These are phyloP conservation scores for Drosophila mayaguana DNA, from an alignment of 2,888 invertebrate species.

Conservation along the genomic window DNA sequence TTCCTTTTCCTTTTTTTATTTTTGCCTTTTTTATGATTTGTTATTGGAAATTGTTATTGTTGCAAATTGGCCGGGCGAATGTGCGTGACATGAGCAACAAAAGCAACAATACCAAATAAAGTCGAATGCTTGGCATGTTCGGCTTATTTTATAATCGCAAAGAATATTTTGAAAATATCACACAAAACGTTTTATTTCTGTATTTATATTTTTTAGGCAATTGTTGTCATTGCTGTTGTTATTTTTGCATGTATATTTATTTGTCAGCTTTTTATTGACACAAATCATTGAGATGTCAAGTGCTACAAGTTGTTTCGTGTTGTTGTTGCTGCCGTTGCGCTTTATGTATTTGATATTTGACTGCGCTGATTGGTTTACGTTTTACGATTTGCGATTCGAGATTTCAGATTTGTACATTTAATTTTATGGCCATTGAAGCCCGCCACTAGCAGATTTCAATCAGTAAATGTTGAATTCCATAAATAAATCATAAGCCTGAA, in stretches of 20 bases:
- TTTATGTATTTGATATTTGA: constrained; percentile 67
- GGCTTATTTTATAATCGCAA: constrained; percentile 71
- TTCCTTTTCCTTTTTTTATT: constrained; percentile 5
- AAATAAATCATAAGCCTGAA: not conserved
- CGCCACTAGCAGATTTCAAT: constrained; percentile 13
- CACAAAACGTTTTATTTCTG: constrained; percentile 35
- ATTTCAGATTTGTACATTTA: constrained; percentile 23
- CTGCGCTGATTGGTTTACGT: constrained; percentile 63
- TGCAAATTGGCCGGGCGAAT: constrained; percentile 22
- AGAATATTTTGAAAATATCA: constrained; percentile 39
- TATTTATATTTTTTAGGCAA: constrained; percentile 16
- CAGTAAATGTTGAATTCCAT: not conserved
- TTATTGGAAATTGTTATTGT: constrained; percentile 71
- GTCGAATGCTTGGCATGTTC: constrained; percentile 38
- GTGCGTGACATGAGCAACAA: constrained; percentile 55
- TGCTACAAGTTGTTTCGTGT: constrained; percentile 22
- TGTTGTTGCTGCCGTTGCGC: constrained; percentile 14
- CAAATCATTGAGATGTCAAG: constrained; percentile 55
- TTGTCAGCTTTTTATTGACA: constrained; percentile 65
- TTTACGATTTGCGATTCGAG: constrained; percentile 31
- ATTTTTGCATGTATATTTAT: constrained; percentile 61
- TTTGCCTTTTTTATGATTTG: constrained; percentile 46
- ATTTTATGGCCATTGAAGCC: constrained; percentile 37
- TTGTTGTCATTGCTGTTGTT: not conserved
- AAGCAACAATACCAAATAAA: constrained; percentile 31